These are phyloP conservation scores for Hycleus phaleratus DNA, from an alignment of 1,140 invertebrate genomes.

Conservation along the genomic window DNA sequence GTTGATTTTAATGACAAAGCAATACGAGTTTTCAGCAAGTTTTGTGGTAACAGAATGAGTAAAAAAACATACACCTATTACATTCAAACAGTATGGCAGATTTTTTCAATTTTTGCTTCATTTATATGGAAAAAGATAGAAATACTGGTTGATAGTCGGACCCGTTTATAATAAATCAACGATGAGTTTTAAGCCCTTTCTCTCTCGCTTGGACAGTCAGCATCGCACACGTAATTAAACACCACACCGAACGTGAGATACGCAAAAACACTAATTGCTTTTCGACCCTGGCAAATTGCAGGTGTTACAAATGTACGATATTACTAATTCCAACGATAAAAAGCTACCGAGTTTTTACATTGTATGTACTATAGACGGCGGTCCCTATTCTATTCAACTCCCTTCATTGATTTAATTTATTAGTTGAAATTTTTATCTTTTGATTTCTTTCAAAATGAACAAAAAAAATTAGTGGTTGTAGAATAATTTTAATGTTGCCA, in stretches of 20 bases:
- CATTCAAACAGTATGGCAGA: too few species aligned
- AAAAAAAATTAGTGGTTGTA: too few species aligned
- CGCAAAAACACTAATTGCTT: conserved; percentile 38
- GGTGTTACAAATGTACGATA: conserved; percentile 37
- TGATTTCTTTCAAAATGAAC: too few species aligned
- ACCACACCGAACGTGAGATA: conserved; percentile 32
- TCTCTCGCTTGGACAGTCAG: conserved; percentile 12
- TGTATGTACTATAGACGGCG: too few species aligned
- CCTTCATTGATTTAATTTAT: too few species aligned
- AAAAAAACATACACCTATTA: too few species aligned
- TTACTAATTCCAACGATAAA: conserved; percentile 33
- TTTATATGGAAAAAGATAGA: too few species aligned
- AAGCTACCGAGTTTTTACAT: conserved; percentile 1
- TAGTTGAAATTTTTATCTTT: too few species aligned
- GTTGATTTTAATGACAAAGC: conserved; percentile 6
- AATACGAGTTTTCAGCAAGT: conserved; percentile 3
- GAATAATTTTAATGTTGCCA: too few species aligned
- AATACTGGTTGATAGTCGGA: conserved; percentile 23
- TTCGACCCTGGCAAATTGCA: conserved; percentile 37
- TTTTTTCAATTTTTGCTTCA: too few species aligned
- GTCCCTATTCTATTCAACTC: too few species aligned
- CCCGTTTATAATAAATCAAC: conserved; percentile 34
- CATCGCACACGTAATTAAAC: conserved; percentile 33
- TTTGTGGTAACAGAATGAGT: background rate
- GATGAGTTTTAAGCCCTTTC: conserved; percentile 19